A percentile compares a stretch with the other conserved stretches of the same genome.
Conservation (phyloP, 2,888 invertebrate species). For the Caenorhabditis sulstoni region DNA sequence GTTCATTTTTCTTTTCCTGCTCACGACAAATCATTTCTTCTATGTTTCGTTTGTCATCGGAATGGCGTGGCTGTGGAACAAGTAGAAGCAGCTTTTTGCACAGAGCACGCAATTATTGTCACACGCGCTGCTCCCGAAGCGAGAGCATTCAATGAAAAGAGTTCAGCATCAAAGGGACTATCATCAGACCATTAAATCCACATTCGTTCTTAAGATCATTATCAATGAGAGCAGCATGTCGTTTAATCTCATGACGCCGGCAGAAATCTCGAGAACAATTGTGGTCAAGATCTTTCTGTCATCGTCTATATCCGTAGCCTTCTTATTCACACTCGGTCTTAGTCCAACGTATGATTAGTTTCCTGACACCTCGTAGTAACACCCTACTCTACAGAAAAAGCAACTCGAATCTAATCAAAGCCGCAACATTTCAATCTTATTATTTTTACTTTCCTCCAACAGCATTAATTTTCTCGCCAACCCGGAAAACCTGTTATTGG, state of each 20-base stretch:
- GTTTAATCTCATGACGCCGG: constrained; percentile 9
- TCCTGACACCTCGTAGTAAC: neutral
- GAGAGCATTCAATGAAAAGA: constrained; percentile 13
- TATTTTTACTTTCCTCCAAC: neutral
- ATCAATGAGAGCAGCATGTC: neutral
- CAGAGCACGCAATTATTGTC: constrained; percentile 20
- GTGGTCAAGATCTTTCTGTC: constrained; percentile 1
- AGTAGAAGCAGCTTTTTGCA: neutral
- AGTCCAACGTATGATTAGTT: neutral
- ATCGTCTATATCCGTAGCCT: neutral
- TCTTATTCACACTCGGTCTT: neutral
- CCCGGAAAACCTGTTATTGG: constrained; percentile 18
- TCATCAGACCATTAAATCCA: constrained; percentile 3
- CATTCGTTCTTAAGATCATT: neutral
- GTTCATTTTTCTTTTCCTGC: neutral
- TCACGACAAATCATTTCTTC: constrained; percentile 14
- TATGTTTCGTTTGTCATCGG: neutral
- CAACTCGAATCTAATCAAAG: constrained; percentile 15
- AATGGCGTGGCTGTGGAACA: constrained; percentile 7
- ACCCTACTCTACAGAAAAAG: constrained; percentile 5
- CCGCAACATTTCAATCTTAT: neutral
- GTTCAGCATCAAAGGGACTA: constrained; percentile 29
- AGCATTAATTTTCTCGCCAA: neutral
- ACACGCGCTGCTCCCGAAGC: neutral
- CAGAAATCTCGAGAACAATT: neutral